These are phyloP conservation scores for Alauda arvensis DNA, from an alignment of 2,797 vertebrate species.

Conservation along the genomic window DNA sequence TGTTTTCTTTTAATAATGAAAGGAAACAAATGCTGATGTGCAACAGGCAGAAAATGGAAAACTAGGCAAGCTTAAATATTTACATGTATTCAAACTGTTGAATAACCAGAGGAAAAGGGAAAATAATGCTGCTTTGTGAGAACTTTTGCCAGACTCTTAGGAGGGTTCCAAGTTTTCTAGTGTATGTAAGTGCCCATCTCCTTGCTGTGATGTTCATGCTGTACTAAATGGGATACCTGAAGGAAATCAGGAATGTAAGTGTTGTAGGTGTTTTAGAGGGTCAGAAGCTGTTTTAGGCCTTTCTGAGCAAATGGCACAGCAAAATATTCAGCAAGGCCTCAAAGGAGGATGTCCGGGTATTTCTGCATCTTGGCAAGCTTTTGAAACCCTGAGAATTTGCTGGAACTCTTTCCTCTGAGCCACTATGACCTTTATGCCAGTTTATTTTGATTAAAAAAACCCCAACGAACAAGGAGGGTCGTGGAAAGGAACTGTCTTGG, in stretches of 20 bases:
- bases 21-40: slow-evolving; percentile 33
- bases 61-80: slow-evolving; percentile 18
- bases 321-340: neutral
- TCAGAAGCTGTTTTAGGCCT: neutral
- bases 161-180: neutral
- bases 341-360: neutral
- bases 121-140: neutral
- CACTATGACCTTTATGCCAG: neutral
- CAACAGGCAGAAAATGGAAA: neutral
- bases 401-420: neutral
- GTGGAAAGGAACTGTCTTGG: neutral
- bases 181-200: neutral
- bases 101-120: slow-evolving; percentile 8
- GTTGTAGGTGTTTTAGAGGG: neutral
- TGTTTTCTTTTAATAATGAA: slow-evolving; percentile 63
- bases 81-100: slow-evolving; percentile 23
- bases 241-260: neutral
- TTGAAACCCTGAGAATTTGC: neutral
- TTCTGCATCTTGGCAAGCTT: neutral
- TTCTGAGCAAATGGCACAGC: neutral
- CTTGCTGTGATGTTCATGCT: neutral
- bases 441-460: neutral
- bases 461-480: neutral
- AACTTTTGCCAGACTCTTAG: neutral
- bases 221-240: neutral